Evolutionary conservation across 2,888 invertebrate species (phyloP).

Genomic region (Taenaris catops): DNA sequence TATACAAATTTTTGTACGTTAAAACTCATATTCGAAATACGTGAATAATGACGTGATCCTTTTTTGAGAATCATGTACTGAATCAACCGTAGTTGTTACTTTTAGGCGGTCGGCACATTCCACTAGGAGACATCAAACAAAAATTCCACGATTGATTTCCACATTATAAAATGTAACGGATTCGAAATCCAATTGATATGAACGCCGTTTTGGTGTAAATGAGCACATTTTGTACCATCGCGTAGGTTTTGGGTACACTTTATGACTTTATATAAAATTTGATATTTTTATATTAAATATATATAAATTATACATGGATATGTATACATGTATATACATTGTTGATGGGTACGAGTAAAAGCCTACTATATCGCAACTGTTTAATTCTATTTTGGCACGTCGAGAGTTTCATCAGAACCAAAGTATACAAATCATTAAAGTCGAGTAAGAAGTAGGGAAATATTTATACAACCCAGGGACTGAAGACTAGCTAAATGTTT

Average conservation of each 20-base stretch:
- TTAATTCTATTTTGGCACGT: slow-evolving; percentile 79
- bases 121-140: slow-evolving; percentile 70
- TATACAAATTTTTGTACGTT: slow-evolving; percentile 78
- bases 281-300: slow-evolving; percentile 79
- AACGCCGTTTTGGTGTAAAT: slow-evolving; percentile 67
- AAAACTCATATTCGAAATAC: slow-evolving; percentile 66
- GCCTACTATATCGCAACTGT: slow-evolving; percentile 78
- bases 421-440: slow-evolving; percentile 79
- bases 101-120: slow-evolving; percentile 79
- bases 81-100: slow-evolving; percentile 72
- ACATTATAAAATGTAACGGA: slow-evolving; percentile 70
- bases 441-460: slow-evolving; percentile 78
- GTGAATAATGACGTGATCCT: slow-evolving; percentile 66
- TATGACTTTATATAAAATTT: slow-evolving; percentile 80
- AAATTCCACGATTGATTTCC: slow-evolving; percentile 76
- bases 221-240: slow-evolving; percentile 76
- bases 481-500: slow-evolving; percentile 79
- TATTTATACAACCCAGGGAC: slow-evolving; percentile 79
- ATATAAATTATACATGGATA: slow-evolving; percentile 79
- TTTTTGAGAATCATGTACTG: slow-evolving; percentile 78
- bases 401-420: slow-evolving; percentile 78
- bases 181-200: slow-evolving; percentile 67
- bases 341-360: slow-evolving; percentile 77
- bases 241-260: slow-evolving; percentile 81
- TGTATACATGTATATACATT: slow-evolving; percentile 80